Evolutionary conservation across 2,113 vertebrate genomes (phyloP), one percentile per base, ranked within the genome.

Genomic region (Eptesicus fuscus): DNA sequence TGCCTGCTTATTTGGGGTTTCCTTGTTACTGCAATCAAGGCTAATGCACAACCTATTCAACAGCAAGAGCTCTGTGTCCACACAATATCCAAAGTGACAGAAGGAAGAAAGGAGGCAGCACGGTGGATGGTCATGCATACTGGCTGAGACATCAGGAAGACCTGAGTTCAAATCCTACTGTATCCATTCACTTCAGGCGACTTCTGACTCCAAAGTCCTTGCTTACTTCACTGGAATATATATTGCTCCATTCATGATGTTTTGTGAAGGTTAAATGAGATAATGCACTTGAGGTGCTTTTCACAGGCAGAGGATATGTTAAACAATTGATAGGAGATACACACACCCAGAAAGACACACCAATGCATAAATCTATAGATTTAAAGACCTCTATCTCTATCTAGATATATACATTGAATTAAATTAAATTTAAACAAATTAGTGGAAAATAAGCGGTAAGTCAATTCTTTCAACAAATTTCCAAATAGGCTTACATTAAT

Each of bases 401-500:
- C 5, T 86, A 49, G 1, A 30, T 59, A 83, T 35, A 47, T 22
- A 71, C 76, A 96, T 20, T 22, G 53, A 56, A 89, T 56, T 73
- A 79, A 47, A 92, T 69, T 76, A 83, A 69, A 76, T 59, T 53
- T 20, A 20, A 53, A 53, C 51, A 9, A 90, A 88, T 35, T 32
- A 22, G 23, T 70, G 30, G 42, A 77, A 93, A 91, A 86, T 65
- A 92, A 73, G 32, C 30, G 13, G 47, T 71, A 35, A 9, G 6
- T 74, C 35, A 63, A 25, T 84, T 40, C 17, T 78, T 20, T 49
- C 42, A 53, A 93, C 28, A 93, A 53, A 91, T 49, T 83, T 4
- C 18, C 17, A 40, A 70, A 74, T 42, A 78, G 30, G 65, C 86
- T 94, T 70, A 83, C 74, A 91, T 88, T 42, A 76, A 67, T 40